Evolutionary conservation across 2,113 vertebrate genomes (phyloP), one percentile per base, ranked within the genome.

Genomic region (Mellivora capensis): DNA sequence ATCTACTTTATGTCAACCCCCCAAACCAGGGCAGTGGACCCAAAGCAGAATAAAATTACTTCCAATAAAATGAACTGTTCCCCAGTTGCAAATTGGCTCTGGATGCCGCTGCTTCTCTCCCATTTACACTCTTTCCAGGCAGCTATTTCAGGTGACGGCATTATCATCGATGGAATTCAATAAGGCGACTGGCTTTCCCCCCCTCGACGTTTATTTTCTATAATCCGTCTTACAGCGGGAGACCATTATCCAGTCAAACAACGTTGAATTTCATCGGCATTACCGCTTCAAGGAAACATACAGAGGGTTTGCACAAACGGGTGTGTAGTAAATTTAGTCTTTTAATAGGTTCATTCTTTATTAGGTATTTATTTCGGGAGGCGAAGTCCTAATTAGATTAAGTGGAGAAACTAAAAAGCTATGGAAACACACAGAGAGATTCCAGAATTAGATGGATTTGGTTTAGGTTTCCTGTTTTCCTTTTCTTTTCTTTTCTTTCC

Each of bases 321-420:
- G 90, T 89, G 85, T 95, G 97, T 95, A 98, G 98, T 98, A 98
- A 98, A 98, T 99, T 98, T 98, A 96, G 97, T 96, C 98, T 98
- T 98, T 97, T 98, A 99, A 99, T 98, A 98, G 98, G 97, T 98
- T 99, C 98, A 98, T 99, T 98, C 98, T 98, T 98, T 99, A 98
- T 98, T 98, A 98, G 98, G 97, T 98, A 98, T 99, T 99, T 98
- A 98, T 99, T 99, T 99, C 94, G 47, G 97, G 97, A 98, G 98
- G 98, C 98, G 37, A 98, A 98, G 96, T 97, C 95, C 96, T 98
- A 98, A 99, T 99, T 98, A 98, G 99, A 98, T 98, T 98, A 97
- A 95, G 90, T 85, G 93, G 89, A 96, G 91, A 98, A 95, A 96
- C 97, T 23, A 42, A 97, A 97, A 97, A 98, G 81, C 96, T 80